Base-by-base conservation (phyloP, 2,888 invertebrate species). In the Caenorhabditis zanzibari region DNA sequence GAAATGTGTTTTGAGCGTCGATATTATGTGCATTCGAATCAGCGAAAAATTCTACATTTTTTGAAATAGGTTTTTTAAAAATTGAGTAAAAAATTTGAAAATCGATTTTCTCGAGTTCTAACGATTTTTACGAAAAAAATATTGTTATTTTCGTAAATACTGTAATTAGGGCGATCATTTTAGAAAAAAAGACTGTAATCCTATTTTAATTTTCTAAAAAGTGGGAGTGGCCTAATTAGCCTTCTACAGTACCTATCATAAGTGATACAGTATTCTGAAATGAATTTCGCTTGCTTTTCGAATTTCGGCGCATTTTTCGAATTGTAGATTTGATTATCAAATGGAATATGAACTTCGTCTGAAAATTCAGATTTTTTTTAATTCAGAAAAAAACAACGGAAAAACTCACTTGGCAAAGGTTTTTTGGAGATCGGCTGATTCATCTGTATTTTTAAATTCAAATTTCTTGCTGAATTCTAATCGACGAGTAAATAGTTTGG, bases 191-290 rank as follows among this genome's bases (percentile, higher is more conserved):
- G n/a, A n/a, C n/a, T n/a, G n/a, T n/a, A n/a, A n/a, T n/a, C n/a
- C n/a, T 32, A 6, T 32, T 32, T 32, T 32, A 32, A 4, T 32
- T 32, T 32, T 2, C 47, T 10, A 47, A n/a, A 49, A 28, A 44
- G 12, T 47, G 14, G 3, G 32, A 4, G 32, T 32, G 32, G 32
- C 32, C 32, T 6, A 32, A 4, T 4, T 19, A 47, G 1, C n/a
- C 61, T 9, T n/a, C n/a, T n/a, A n/a, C n/a, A n/a, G n/a, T 16
- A 69, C 69, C 69, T 71, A 16, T 71, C 69, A 54, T 63, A 63
- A 41, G 38, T 77, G 16, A 71, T 47, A 44, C 77, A 77, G 24
- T 77, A 77, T 32, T 77, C 77, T 5, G 77, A 77, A 49, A 77
- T 52, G 32, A 77, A 69, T 59, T 63, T 69, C 14, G 77, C 63